Conservation (phyloP, 2,113 vertebrate genomes). For the Ceyx cyanopectus region DNA sequence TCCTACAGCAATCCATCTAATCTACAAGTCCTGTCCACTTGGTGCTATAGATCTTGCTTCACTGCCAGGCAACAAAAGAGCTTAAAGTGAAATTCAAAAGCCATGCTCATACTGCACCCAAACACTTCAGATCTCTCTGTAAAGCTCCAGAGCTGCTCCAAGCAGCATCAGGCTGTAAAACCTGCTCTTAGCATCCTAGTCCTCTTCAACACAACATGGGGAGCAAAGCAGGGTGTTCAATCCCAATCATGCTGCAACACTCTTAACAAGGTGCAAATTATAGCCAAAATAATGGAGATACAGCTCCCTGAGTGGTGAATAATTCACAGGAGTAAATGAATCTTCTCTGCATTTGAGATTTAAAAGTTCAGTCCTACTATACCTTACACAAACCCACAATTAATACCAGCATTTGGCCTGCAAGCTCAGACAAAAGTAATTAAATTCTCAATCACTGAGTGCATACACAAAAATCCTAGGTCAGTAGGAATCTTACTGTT, state of each 20-base stretch:
- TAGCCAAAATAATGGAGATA: not conserved
- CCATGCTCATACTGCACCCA: not conserved
- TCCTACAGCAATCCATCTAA: not conserved
- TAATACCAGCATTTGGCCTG: not conserved
- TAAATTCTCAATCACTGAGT: not conserved
- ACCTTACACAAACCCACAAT: not conserved
- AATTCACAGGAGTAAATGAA: not conserved
- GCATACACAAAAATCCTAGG: not conserved
- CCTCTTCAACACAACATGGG: not conserved
- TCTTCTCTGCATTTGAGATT: not conserved
- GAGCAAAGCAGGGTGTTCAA: not conserved
- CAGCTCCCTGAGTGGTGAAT: not conserved
- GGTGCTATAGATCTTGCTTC: not conserved
- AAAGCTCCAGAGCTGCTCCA: not conserved
- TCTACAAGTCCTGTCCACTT: not conserved
- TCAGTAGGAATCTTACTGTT: slow-evolving; percentile 36
- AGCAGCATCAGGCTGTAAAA: not conserved
- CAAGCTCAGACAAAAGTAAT: not conserved
- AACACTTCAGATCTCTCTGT: not conserved
- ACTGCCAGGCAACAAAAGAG: not conserved
- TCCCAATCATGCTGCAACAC: not conserved
- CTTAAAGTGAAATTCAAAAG: not conserved
- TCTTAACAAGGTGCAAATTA: not conserved
- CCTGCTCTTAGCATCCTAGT: not conserved
- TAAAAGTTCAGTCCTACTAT: not conserved